Evolutionary conservation across 1,140 invertebrate genomes (phyloP).

Genomic region (Fopius arisanus): DNA sequence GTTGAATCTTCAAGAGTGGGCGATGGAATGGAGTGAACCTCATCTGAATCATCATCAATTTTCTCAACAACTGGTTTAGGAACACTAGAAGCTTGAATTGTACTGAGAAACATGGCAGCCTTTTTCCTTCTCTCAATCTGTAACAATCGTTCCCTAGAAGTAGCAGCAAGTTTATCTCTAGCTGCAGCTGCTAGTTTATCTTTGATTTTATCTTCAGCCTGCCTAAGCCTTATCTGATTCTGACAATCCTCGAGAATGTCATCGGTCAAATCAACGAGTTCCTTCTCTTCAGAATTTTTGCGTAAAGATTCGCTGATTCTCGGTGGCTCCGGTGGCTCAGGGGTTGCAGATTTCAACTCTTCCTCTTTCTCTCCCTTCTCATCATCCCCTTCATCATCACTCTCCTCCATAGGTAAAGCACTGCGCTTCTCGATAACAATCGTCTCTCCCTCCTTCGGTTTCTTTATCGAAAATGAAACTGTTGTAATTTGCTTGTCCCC

Average conservation of each 20-base stretch:
- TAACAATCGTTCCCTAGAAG: slow-evolving; percentile 71
- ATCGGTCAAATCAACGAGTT: slow-evolving; percentile 67
- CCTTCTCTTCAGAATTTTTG: slow-evolving; percentile 45
- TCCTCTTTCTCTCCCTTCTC: slow-evolving; percentile 25
- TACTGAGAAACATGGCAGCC: slow-evolving; percentile 71
- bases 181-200: slow-evolving; percentile 71
- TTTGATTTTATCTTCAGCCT: slow-evolving; percentile 71
- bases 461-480: slow-evolving; percentile 84
- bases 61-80: slow-evolving; percentile 35
- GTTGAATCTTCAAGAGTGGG: slow-evolving; percentile 44
- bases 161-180: slow-evolving; percentile 67
- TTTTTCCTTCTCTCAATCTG: slow-evolving; percentile 77
- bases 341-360: slow-evolving; percentile 18
- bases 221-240: slow-evolving; percentile 52
- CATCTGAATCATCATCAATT: slow-evolving; percentile 47
- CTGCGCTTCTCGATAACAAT: slow-evolving; percentile 72
- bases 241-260: slow-evolving; percentile 61
- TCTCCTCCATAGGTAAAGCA: slow-evolving; percentile 76
- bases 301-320: slow-evolving; percentile 36
- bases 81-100: slow-evolving; percentile 62
- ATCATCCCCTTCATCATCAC: slow-evolving; percentile 61
- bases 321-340: slow-evolving; percentile 36
- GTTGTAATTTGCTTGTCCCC: slow-evolving; percentile 63
- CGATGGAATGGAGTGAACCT: slow-evolving; percentile 53
- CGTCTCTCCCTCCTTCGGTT: slow-evolving; percentile 76